A percentile compares a stretch with the other conserved stretches of the same genome.
phyloP scores from a whole-genome alignment of 2,888 invertebrate genomes.

The Cyaniris semiargus region DNA sequence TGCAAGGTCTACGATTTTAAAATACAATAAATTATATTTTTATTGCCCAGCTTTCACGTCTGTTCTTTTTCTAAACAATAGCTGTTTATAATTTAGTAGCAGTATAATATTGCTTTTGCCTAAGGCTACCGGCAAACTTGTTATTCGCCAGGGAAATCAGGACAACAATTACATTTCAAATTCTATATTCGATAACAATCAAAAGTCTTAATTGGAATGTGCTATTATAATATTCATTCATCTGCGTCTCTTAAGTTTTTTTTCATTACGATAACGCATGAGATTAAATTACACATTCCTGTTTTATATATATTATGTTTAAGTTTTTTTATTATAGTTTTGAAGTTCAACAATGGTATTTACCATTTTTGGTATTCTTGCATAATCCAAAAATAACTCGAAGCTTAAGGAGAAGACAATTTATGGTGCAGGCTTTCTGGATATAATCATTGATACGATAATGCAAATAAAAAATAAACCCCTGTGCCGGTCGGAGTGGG shows the following conservation, averaged over 20 bases:
- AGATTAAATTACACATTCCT: background rate
- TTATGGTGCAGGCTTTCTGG: too few relatives aligned
- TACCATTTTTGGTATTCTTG: background rate
- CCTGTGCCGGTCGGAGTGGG: too few relatives aligned
- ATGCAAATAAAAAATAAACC: too few relatives aligned
- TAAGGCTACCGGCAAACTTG: conserved; percentile 56
- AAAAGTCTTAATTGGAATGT: conserved; percentile 57
- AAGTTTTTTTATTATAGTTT: background rate
- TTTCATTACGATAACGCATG: background rate
- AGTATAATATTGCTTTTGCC: conserved; percentile 45
- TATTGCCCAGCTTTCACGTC: background rate
- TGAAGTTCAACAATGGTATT: too few relatives aligned
- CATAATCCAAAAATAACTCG: too few relatives aligned
- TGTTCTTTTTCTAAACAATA: conserved; percentile 37
- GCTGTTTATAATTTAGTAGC: conserved; percentile 55
- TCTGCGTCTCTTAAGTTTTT: background rate
- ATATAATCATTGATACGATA: too few relatives aligned
- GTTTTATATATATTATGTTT: background rate
- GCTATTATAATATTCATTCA: conserved; percentile 40
- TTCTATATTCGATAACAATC: conserved; percentile 69
- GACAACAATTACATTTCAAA: conserved; percentile 76
- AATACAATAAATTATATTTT: too few relatives aligned
- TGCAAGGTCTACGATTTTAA: too few relatives aligned
- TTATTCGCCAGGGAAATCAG: conserved; percentile 72
- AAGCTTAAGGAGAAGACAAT: too few relatives aligned